These are phyloP conservation scores for Aurelia coerulea DNA, from an alignment of 30 jellyfish, hydroid and myxozoan genomes.

Conservation along the genomic window DNA sequence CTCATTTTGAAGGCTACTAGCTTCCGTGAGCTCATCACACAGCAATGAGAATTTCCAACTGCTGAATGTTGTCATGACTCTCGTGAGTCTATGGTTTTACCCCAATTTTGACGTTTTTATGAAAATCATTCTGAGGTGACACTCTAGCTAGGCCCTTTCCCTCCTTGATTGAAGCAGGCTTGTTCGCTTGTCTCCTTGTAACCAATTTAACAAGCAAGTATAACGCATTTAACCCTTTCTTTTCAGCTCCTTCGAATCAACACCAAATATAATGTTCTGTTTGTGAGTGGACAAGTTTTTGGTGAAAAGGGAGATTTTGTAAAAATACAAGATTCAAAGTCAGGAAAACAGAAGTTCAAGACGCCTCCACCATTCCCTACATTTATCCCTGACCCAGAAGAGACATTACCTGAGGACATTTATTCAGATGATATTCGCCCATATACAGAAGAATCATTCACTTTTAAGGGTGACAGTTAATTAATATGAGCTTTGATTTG, in stretches of 20 bases:
- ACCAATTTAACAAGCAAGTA: not conserved
- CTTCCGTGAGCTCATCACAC: no score
- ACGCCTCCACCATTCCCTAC: slow-evolving; percentile 86
- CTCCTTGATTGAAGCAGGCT: no score
- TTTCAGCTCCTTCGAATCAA: slow-evolving; percentile 90
- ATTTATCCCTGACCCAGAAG: slow-evolving; percentile 55
- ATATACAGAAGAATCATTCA: slow-evolving; percentile 63
- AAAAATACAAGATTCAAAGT: slow-evolving; percentile 68
- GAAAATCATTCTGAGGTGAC: no score
- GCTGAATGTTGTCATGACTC: no score
- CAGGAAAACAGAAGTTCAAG: slow-evolving; percentile 25
- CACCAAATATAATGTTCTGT: slow-evolving; percentile 85
- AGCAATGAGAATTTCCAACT: no score
- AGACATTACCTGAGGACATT: slow-evolving; percentile 78
- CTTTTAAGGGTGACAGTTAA: slow-evolving; percentile 34
- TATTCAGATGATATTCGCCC: slow-evolving; percentile 80
- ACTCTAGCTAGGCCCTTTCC: no score
- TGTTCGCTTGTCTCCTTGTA: no score
- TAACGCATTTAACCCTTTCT: not conserved
- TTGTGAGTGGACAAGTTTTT: slow-evolving; percentile 87
- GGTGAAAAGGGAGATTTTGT: slow-evolving; percentile 90
- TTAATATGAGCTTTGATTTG: no score
- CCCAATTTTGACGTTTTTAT: no score
- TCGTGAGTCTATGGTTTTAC: no score
- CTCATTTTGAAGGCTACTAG: no score